Evolutionary conservation across 2,113 vertebrate species (phyloP), one percentile per base, ranked within the genome.

Genomic region (Gallinago jamesoni): DNA sequence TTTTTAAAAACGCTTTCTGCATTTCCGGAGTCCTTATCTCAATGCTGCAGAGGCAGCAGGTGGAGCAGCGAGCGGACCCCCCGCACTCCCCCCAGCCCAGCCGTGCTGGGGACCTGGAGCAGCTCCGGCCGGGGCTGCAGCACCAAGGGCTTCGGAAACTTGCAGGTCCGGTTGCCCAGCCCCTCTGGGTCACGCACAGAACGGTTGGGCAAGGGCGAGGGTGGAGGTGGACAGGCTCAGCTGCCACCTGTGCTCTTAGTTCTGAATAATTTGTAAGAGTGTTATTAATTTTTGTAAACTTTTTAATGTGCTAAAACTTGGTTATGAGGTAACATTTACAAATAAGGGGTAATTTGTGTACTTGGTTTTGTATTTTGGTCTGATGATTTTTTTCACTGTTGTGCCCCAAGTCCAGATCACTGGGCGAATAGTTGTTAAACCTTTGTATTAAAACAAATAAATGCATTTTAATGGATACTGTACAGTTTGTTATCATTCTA

Each of bases 401-500:
- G 89, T 47, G 78, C 93, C 91, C 96, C 39, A 85, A 91, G 88
- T 94, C 72, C 84, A 94, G 39, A 90, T 67, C 50, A 56, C 41
- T 84, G 92, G 89, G 67, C 77, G 75, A 72, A 70, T 25, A 78
- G 33, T 93, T 95, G 95, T 96, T 93, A 87, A 91, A 67, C 55
- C 56, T 94, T 90, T 80, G 72, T 79, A 95, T 82, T 91, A 84
- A 95, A 96, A 92, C n/a, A 79, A 94, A 97, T 97, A 96, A 96
- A 97, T 74, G 31, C 73, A 78, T 92, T 96, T 93, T 91, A 79
- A 87, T 63, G 73, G 67, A 37, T 57, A 22, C 4, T 21, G 48
- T 50, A 31, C 22, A 8, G 15, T 74, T 8, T 63, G 80, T 89
- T 77, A 33, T 95, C 48, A 50, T 89, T 96, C 12, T 45, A 2